Evolutionary conservation across 2,888 invertebrate genomes (phyloP), one percentile per base, ranked within the genome.

Genomic region (Bombyx huttoni): DNA sequence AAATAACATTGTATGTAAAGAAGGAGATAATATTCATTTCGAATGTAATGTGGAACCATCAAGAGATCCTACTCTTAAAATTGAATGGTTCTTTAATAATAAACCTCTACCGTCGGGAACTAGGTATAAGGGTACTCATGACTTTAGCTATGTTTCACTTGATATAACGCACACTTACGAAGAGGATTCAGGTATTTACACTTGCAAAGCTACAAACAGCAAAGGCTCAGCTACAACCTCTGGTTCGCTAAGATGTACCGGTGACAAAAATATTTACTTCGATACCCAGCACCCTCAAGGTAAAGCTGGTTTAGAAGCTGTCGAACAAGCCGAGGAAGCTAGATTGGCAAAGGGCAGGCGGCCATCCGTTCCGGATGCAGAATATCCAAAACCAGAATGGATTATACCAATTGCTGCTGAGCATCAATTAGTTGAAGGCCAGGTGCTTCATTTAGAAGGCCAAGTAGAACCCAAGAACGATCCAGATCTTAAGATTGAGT

Each of bases 241-340:
- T 34, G 97, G 97, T 54, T 94, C 96, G 0, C 86, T 97, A 1
- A 94, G 96, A 71, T 96, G 96, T 66, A 94, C 93, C 48, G 92
- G 94, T 60, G 94, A 93, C 61, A 92, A 92, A 69, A 91, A 91
- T 55, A 96, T 96, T 73, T 95, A 92, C 73, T 82, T 94, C 49
- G 96, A 98, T 70, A 97, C 98, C 0, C 97, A 98, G 82, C 96
- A 98, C 89, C 98, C 98, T 48, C 97, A 97, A 89, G 98, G 98
- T 45, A 91, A 93, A 73, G 94, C 94, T 64, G 98, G 98, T 49
- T 89, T 98, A 53, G 95, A 96, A 71, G 94, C 94, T 57, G 95
- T 98, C 0, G 93, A 95, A 74, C 95, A 96, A 81, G 94, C 96
- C 49, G 98, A 98, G 75, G 94, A 94, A 70, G 94, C 93, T 14